Conservation (phyloP, 2,888 invertebrate genomes). For the Thymelicus acteon region DNA sequence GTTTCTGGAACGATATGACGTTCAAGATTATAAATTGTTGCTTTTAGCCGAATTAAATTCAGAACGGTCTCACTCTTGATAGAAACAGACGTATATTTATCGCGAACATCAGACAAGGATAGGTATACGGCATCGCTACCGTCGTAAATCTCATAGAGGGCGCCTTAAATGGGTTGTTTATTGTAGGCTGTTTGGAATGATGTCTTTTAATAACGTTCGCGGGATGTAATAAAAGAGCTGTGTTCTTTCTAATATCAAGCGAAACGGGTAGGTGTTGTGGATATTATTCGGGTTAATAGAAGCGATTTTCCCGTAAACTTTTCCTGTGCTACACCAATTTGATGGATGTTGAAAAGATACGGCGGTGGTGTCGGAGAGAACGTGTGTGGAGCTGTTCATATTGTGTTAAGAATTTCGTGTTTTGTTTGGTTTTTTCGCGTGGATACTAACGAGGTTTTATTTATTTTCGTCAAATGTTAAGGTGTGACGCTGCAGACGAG, state of each 20-base stretch:
- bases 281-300: constrained; percentile 27
- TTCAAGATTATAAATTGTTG: constrained; percentile 49
- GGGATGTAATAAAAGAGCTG: constrained; percentile 48
- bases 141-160: constrained; percentile 45
- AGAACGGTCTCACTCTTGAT: constrained; percentile 40
- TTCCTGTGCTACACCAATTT: constrained; percentile 6
- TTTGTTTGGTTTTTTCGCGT: neutral
- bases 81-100: constrained; percentile 34
- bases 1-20: constrained; percentile 42
- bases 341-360: constrained; percentile 28
- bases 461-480: neutral
- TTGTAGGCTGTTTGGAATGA: constrained; percentile 63
- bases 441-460: neutral
- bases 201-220: constrained; percentile 62
- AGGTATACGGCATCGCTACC: constrained; percentile 12
- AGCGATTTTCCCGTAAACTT: constrained; percentile 16
- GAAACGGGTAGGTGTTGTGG: constrained; percentile 37
- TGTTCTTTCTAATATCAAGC: constrained; percentile 40
- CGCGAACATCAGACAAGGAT: constrained; percentile 37
- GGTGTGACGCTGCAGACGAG: neutral
- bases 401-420: constrained; percentile 7
- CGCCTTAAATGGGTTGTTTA: constrained; percentile 67
- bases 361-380: constrained; percentile 8
- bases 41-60: constrained; percentile 56
- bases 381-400: constrained; percentile 11